These are phyloP conservation scores for Acarapis woodi DNA, from an alignment of 1,140 invertebrate genomes.

Conservation along the genomic window DNA sequence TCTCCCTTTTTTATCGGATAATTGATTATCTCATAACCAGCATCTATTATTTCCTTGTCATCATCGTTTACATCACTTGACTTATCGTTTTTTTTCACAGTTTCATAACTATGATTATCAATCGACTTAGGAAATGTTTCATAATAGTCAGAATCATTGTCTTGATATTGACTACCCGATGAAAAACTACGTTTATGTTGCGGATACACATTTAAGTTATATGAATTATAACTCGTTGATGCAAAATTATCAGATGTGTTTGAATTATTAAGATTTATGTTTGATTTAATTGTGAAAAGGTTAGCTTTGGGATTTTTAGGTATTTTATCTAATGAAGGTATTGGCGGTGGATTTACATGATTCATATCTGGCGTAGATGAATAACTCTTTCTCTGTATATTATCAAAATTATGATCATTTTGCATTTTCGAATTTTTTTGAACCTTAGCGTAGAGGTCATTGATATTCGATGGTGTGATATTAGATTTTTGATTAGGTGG, in stretches of 20 bases:
- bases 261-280: slow-evolving; percentile 2
- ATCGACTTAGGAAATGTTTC: not conserved
- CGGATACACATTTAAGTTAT: not conserved
- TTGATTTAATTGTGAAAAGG: not conserved
- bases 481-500: not conserved
- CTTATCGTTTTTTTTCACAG: not conserved
- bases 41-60: not conserved
- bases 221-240: not conserved
- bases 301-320: not conserved
- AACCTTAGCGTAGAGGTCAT: slow-evolving; percentile 8
- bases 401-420: not conserved
- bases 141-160: slow-evolving; percentile 3
- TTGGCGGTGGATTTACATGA: not conserved
- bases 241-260: slow-evolving; percentile 3
- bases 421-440: slow-evolving; percentile 1
- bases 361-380: slow-evolving; percentile 1
- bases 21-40: slow-evolving; percentile 3
- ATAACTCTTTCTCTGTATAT: not conserved
- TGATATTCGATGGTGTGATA: not conserved
- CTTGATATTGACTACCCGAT: not conserved
- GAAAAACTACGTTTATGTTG: not conserved
- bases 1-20: too few species aligned
- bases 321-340: too few species aligned
- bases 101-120: not conserved
- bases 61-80: not conserved